Conservation (phyloP, 2,797 vertebrate genomes). For the Aplochiton taeniatus region DNA sequence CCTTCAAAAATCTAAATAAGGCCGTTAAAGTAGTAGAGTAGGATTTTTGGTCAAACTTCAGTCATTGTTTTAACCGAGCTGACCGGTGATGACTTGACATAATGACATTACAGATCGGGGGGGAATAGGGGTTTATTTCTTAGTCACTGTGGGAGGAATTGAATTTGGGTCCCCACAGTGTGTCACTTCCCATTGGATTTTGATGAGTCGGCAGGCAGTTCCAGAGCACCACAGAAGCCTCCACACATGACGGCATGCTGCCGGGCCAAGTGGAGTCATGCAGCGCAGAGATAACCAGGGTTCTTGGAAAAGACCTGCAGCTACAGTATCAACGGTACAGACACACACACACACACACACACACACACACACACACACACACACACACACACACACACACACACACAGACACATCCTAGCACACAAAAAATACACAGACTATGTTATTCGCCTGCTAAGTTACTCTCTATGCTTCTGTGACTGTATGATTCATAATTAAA, state of each 20-base stretch:
- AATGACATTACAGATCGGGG: not conserved
- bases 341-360: not conserved
- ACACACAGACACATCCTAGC: not conserved
- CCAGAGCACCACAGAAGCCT: not conserved
- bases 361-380: not conserved
- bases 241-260: not conserved
- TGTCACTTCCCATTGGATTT: slow-evolving; percentile 4
- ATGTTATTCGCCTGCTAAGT: not conserved
- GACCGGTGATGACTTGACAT: not conserved
- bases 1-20: too few species aligned
- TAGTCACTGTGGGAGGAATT: not conserved
- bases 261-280: not conserved
- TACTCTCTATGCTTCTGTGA: not conserved
- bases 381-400: slow-evolving; percentile 2
- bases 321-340: not conserved
- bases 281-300: not conserved
- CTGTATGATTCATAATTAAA: slow-evolving; percentile 11
- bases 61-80: too few species aligned
- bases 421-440: not conserved
- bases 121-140: not conserved
- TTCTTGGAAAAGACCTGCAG: slow-evolving; percentile 4
- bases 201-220: not conserved
- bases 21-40: too few species aligned
- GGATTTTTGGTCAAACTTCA: too few species aligned
- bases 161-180: not conserved